phyloP scores from a whole-genome alignment of 1,140 invertebrate species.

The Ruditapes philippinarum region DNA sequence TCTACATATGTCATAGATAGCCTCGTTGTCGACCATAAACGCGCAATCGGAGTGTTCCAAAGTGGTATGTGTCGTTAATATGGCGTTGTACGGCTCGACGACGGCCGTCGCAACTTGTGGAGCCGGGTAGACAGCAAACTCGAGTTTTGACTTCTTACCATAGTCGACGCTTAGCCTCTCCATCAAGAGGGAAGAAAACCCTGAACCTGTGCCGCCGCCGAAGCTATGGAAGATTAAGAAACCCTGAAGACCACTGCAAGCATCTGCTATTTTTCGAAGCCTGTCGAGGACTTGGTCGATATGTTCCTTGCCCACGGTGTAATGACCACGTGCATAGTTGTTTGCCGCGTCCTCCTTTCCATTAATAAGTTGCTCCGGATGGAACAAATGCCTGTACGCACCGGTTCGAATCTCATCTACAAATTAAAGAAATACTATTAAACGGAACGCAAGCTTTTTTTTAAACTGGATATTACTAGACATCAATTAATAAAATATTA shows the following conservation, averaged over 20 bases:
- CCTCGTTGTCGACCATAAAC: slow-evolving; percentile 94
- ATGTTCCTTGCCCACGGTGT: slow-evolving; percentile 86
- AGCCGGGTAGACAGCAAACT: slow-evolving; percentile 91
- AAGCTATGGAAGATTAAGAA: slow-evolving; percentile 88
- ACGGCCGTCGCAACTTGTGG: slow-evolving; percentile 73
- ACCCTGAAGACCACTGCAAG: slow-evolving; percentile 85
- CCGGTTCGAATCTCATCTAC: slow-evolving; percentile 86
- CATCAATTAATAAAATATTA: no score
- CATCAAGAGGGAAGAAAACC: slow-evolving; percentile 85
- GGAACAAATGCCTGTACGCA: slow-evolving; percentile 89
- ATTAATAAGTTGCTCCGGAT: slow-evolving; percentile 94
- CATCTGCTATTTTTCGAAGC: slow-evolving; percentile 77
- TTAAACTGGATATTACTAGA: no score
- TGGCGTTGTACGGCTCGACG: slow-evolving; percentile 80
- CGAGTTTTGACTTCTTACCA: slow-evolving; percentile 94
- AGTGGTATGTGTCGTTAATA: slow-evolving; percentile 87
- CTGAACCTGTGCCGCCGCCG: slow-evolving; percentile 88
- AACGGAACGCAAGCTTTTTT: no score
- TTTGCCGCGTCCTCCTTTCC: slow-evolving; percentile 93
- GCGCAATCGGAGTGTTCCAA: slow-evolving; percentile 87
- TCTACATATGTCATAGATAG: slow-evolving; percentile 96
- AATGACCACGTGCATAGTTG: slow-evolving; percentile 87
- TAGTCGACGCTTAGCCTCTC: slow-evolving; percentile 89
- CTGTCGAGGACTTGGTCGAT: slow-evolving; percentile 85
- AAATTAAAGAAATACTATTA: no score